Evolutionary conservation across 2,888 invertebrate genomes (phyloP).

Genomic region (Diarsia mendica): DNA sequence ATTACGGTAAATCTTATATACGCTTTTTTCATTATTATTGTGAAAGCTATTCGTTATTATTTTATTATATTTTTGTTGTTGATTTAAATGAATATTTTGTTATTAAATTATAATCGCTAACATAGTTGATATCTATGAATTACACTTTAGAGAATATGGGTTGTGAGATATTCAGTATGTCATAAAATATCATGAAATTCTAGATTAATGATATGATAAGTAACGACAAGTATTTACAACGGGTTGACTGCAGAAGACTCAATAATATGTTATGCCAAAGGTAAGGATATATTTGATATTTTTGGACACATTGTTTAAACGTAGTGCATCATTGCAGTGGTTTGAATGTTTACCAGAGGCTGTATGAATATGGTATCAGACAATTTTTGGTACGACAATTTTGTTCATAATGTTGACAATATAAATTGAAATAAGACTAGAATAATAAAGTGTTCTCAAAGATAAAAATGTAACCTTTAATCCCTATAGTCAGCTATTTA

Average conservation of each 20-base stretch:
- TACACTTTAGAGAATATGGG: slow-evolving; percentile 50
- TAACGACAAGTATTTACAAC: slow-evolving; percentile 64
- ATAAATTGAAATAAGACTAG: slow-evolving; percentile 17
- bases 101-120: slow-evolving; percentile 57
- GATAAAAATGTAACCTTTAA: slow-evolving; percentile 30
- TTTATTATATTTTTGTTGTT: slow-evolving; percentile 67
- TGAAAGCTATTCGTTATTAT: slow-evolving; percentile 61
- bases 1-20: slow-evolving; percentile 59
- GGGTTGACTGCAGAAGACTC: slow-evolving; percentile 37
- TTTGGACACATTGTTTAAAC: slow-evolving; percentile 66
- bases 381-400: slow-evolving; percentile 8
- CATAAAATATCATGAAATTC: slow-evolving; percentile 59
- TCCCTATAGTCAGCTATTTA: slow-evolving; percentile 32
- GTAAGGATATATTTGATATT: slow-evolving; percentile 63
- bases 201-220: slow-evolving; percentile 53
- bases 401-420: slow-evolving; percentile 38
- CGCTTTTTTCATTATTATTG: slow-evolving; percentile 64
- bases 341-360: slow-evolving; percentile 42
- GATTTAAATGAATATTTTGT: slow-evolving; percentile 57
- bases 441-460: slow-evolving; percentile 24
- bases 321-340: slow-evolving; percentile 43
- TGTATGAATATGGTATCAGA: slow-evolving; percentile 39
- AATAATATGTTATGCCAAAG: slow-evolving; percentile 64
- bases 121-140: slow-evolving; percentile 42
- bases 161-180: slow-evolving; percentile 64